Evolutionary conservation across 2,888 invertebrate species (phyloP).

Genomic region (Diadegma fenestrale): DNA sequence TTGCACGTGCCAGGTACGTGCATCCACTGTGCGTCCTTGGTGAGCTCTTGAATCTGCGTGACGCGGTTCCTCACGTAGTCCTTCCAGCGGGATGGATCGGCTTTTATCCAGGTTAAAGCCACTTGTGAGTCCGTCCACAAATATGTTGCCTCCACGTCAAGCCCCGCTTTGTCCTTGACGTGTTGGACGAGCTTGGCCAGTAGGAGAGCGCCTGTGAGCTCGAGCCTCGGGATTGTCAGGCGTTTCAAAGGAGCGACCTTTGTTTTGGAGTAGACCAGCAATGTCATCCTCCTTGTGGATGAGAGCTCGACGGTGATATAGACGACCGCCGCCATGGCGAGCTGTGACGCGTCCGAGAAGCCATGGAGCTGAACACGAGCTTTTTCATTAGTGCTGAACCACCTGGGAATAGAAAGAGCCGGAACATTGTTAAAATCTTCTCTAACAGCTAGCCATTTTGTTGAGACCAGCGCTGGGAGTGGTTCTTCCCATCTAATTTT

Average conservation of each 20-base stretch:
- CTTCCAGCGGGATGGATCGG: slow-evolving; percentile 63
- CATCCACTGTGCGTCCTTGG: slow-evolving; percentile 38
- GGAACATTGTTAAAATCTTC: neutral
- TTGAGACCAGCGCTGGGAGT: neutral
- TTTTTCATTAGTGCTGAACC: slow-evolving; percentile 33
- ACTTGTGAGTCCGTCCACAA: slow-evolving; percentile 64
- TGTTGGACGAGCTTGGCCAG: slow-evolving; percentile 50
- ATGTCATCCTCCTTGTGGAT: neutral
- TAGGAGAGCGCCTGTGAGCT: slow-evolving; percentile 70
- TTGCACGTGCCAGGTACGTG: slow-evolving; percentile 60
- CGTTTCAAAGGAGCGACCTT: slow-evolving; percentile 63
- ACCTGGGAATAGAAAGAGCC: slow-evolving; percentile 37
- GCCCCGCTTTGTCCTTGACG: slow-evolving; percentile 17
- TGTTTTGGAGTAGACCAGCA: slow-evolving; percentile 44
- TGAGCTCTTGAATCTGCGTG: slow-evolving; percentile 59
- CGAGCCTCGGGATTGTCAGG: slow-evolving; percentile 71
- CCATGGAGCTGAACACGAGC: slow-evolving; percentile 60
- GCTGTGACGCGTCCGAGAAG: slow-evolving; percentile 70
- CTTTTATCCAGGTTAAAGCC: slow-evolving; percentile 64
- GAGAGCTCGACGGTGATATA: slow-evolving; percentile 51
- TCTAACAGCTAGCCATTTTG: neutral
- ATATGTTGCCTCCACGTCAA: slow-evolving; percentile 11
- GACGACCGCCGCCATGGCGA: slow-evolving; percentile 69
- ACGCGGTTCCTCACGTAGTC: slow-evolving; percentile 74
- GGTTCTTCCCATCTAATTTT: neutral